A percentile compares a stretch with the other conserved stretches of the same genome.
phyloP scores from a whole-genome alignment of 2,113 vertebrate species.

The Zosterops japonicus region DNA sequence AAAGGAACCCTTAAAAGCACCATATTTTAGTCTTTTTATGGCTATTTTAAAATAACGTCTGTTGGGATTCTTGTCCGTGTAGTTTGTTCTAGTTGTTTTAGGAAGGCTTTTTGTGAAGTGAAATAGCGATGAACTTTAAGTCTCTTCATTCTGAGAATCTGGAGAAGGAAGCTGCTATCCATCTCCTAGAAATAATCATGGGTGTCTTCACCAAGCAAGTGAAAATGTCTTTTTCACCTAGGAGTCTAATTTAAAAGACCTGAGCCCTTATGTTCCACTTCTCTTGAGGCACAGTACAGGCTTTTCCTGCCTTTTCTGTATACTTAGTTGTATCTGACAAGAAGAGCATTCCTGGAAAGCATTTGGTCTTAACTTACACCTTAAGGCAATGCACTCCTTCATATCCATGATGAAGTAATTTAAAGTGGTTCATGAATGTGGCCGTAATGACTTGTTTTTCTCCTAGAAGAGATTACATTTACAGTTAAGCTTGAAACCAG shows the following conservation, averaged over 20 bases:
- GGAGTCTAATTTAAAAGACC: background rate
- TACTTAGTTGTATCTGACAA: background rate
- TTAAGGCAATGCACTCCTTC: background rate
- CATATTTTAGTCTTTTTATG: background rate
- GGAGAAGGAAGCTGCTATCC: background rate
- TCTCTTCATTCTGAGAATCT: background rate
- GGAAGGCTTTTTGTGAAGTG: background rate
- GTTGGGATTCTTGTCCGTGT: background rate
- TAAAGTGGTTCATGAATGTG: background rate
- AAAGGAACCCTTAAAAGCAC: background rate
- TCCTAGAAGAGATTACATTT: background rate
- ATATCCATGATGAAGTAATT: background rate
- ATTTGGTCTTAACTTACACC: background rate
- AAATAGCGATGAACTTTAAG: background rate
- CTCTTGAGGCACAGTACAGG: background rate
- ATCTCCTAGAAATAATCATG: background rate
- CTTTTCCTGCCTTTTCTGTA: background rate
- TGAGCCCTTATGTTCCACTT: background rate
- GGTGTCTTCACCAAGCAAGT: background rate
- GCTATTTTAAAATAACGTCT: background rate
- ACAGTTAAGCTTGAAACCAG: background rate
- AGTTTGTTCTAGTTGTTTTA: background rate
- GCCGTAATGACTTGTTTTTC: background rate
- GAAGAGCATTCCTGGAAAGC: background rate
- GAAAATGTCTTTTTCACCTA: background rate